Evolutionary conservation across 1,140 invertebrate species (phyloP).

Genomic region (Musca domestica): DNA sequence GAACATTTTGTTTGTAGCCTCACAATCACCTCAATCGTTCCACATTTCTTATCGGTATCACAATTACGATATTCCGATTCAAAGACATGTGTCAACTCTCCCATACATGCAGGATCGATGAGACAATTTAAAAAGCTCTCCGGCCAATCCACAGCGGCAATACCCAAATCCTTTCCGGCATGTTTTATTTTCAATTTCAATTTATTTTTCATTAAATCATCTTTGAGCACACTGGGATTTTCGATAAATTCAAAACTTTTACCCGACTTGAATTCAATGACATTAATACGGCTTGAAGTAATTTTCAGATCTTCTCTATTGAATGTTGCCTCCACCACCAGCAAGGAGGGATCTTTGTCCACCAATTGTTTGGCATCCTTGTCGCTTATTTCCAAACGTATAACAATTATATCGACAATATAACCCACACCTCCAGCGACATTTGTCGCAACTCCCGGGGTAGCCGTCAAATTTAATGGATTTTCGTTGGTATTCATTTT

Average conservation of each 20-base stretch:
- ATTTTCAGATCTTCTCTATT: slow-evolving; percentile 20
- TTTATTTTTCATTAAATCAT: slow-evolving; percentile 12
- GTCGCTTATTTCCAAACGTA: slow-evolving; percentile 20
- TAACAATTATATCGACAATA: slow-evolving; percentile 25
- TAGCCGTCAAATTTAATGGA: background rate
- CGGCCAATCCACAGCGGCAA: slow-evolving; percentile 22
- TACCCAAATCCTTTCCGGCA: background rate
- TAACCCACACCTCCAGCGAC: background rate
- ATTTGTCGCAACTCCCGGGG: background rate
- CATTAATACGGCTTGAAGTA: slow-evolving; percentile 29
- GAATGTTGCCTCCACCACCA: slow-evolving; percentile 23
- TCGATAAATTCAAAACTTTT: slow-evolving; percentile 25
- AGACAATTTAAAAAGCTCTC: slow-evolving; percentile 3
- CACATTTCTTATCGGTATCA: slow-evolving; percentile 11
- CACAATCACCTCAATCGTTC: slow-evolving; percentile 20
- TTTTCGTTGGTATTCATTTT: background rate
- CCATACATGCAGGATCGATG: background rate
- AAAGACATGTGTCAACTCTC: slow-evolving; percentile 22
- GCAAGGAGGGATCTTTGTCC: background rate
- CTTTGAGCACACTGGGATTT: slow-evolving; percentile 4
- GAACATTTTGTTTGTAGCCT: slow-evolving; percentile 25
- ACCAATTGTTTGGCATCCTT: background rate
- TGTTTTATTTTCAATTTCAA: slow-evolving; percentile 23
- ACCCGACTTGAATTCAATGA: slow-evolving; percentile 25
- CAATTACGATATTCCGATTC: slow-evolving; percentile 18